A percentile compares a stretch with the other conserved stretches of the same genome.
Evolutionary conservation across 2,888 invertebrate species (phyloP).

Genomic region (Pollenia griseotomentosa): DNA sequence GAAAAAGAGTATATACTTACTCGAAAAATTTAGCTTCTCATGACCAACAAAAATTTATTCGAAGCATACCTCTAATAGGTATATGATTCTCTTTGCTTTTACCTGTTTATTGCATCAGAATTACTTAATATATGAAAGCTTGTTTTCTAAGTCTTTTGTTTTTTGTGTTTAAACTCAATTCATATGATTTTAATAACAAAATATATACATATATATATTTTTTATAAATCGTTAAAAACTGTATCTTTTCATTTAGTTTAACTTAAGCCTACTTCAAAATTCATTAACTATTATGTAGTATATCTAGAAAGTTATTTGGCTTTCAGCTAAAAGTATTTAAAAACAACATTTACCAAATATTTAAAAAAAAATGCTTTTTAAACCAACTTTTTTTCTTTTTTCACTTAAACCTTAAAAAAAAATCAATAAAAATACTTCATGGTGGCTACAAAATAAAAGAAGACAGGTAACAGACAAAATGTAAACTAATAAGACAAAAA

Average conservation of each 20-base stretch:
- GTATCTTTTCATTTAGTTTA: neutral
- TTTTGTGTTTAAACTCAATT: too few species aligned
- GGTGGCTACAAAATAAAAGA: conserved; percentile 51
- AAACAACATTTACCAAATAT: conserved; percentile 22
- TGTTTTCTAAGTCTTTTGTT: too few species aligned
- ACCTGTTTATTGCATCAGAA: too few species aligned
- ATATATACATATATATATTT: neutral
- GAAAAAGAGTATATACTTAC: too few species aligned
- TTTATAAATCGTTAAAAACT: neutral
- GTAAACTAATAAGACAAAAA: conserved; percentile 8
- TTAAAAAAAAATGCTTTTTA: conserved; percentile 8
- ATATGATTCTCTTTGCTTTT: too few species aligned
- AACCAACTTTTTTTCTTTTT: neutral
- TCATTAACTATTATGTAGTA: neutral
- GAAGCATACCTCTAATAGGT: too few species aligned
- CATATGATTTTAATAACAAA: neutral
- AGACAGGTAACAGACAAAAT: conserved; percentile 9
- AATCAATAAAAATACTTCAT: conserved; percentile 63
- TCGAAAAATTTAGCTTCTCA: too few species aligned
- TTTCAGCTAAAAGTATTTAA: conserved; percentile 27
- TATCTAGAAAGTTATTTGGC: conserved; percentile 22
- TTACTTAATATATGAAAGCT: too few species aligned
- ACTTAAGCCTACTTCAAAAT: neutral
- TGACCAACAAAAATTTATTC: too few species aligned
- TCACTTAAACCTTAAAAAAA: conserved; percentile 14